Base-by-base conservation (phyloP, 2,888 invertebrate species). In the Pterostichus madidus region DNA sequence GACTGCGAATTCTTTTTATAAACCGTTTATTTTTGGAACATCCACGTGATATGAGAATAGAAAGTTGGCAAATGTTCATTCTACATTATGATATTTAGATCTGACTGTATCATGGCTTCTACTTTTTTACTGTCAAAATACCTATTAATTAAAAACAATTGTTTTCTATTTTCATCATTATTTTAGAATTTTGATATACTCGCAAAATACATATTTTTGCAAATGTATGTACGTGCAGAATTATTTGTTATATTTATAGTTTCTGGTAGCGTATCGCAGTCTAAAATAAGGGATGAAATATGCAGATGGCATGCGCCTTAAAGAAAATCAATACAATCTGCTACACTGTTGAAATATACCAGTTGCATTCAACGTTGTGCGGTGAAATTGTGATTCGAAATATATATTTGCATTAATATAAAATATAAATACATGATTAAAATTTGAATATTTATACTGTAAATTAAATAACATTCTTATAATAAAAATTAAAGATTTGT, bases 1-100 rank as follows among this genome's bases (percentile, higher is more conserved):
- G 61, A 79, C 79, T 64, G 64, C 13, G 79, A 79, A 64, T 39
- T 61, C 79, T 79, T 79, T 79, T 79, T 79, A 64, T 79, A 79
- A 13, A 17, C 24, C n/a, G 13, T 46, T 64, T 79, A 79, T 64
- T 79, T 79, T 46, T 64, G 61, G 79, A 46, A 24, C 49, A 39
- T 52, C 75, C 79, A 79, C 79, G 64, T 79, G 64, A 61, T 49
- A 59, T 64, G n/a, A 49, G 49, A 61, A 79, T 79, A 79, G 79
- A 79, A 31, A 17, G n/a, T 79, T 79, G 79, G 79, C 79, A 79
- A 31, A 31, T 24, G 75, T 52, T 75, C 49, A 15, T 75, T 10
- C 10, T n/a, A 44, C 2, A 56, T 8, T 56, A 4, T 8, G 13
- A 49, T 49, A 13, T 49, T 56, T 56, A 3, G 56, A 56, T 56